phyloP scores from a whole-genome alignment of 2,888 invertebrate genomes.

The Oasisia sp. region DNA sequence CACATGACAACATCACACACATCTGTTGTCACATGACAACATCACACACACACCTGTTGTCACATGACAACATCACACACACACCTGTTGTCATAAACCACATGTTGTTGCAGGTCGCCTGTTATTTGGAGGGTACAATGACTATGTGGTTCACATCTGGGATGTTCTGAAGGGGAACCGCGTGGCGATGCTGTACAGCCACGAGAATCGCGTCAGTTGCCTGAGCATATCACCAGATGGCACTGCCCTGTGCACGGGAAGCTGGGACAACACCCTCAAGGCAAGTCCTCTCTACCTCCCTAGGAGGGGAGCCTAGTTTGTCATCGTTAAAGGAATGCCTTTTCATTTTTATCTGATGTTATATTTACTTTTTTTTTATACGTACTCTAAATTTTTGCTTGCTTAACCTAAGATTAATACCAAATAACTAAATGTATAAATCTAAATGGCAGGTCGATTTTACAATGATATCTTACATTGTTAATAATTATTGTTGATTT shows the following conservation, averaged over 20 bases:
- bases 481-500: not conserved
- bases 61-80: too few relatives aligned
- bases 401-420: too few relatives aligned
- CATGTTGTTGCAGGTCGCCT: conserved; percentile 76
- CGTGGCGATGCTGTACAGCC: conserved; percentile 90
- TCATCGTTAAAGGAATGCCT: not conserved
- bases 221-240: conserved; percentile 94
- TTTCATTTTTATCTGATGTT: too few relatives aligned
- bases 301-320: not conserved
- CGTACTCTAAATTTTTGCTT: too few relatives aligned
- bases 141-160: conserved; percentile 99
- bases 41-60: too few relatives aligned
- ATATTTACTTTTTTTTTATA: too few relatives aligned
- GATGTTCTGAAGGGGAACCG: conserved; percentile 94
- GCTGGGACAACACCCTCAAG: conserved; percentile 93
- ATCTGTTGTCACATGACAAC: too few relatives aligned
- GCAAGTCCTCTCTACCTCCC: conserved; percentile 66
- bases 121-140: conserved; percentile 97
- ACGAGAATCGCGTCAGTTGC: conserved; percentile 89
- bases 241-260: conserved; percentile 94
- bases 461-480: too few relatives aligned
- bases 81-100: conserved; percentile 8
- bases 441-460: too few relatives aligned
- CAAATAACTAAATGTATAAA: too few relatives aligned
- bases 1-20: too few relatives aligned